A percentile compares a stretch with the other conserved stretches of the same genome.
These are phyloP conservation scores for Micromys minutus DNA, from an alignment of 2,113 vertebrate genomes.

Conservation along the genomic window DNA sequence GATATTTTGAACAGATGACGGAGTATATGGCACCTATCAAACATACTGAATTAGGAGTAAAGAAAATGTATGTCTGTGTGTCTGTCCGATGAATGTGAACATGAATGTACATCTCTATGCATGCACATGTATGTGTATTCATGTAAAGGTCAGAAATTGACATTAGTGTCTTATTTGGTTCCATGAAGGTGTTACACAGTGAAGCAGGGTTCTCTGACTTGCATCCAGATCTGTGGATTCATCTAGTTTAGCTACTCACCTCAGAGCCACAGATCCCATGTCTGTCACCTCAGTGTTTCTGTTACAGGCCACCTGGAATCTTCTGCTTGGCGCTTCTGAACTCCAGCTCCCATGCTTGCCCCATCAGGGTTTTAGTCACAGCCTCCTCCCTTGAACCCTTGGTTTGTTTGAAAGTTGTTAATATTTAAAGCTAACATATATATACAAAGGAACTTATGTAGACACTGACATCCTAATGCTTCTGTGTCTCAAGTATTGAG, in stretches of 20 bases:
- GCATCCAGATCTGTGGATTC: neutral
- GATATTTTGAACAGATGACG: neutral
- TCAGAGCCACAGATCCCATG: neutral
- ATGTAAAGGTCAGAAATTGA: neutral
- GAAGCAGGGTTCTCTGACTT: neutral
- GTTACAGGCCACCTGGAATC: accelerated
- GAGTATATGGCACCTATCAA: neutral
- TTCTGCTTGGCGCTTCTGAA: neutral
- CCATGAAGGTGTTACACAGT: neutral
- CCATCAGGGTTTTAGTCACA: neutral
- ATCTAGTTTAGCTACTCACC: no score
- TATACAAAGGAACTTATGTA: neutral
- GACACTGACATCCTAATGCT: neutral
- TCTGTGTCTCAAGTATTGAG: neutral
- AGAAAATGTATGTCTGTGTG: neutral
- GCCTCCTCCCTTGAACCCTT: neutral
- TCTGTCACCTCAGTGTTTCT: neutral
- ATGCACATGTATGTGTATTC: neutral
- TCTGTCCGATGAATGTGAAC: neutral
- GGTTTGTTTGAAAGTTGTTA: neutral
- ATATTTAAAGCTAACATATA: neutral
- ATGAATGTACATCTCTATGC: neutral
- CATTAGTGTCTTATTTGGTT: neutral
- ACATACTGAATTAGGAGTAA: neutral
- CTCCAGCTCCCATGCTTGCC: neutral